Conservation (phyloP, 2,888 invertebrate genomes). For the Melanostoma scalare region DNA sequence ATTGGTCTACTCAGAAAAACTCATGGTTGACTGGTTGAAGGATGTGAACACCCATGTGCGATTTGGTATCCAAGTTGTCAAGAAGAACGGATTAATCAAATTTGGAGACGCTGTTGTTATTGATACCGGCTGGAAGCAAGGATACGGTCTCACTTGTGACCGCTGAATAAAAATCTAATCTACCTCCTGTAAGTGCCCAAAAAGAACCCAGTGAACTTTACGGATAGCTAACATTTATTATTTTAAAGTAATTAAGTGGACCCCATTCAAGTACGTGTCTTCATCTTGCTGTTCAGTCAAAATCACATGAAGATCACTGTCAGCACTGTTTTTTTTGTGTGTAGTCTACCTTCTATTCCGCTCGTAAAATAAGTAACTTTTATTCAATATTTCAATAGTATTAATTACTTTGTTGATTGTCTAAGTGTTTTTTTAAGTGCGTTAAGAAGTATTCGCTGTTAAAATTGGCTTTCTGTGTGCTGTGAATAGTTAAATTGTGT, state of each 20-base stretch:
- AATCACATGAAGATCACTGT: constrained; percentile 41
- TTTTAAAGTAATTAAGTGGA: constrained; percentile 49
- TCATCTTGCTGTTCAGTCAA: constrained; percentile 58
- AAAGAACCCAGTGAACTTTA: constrained; percentile 39
- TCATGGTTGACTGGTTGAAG: constrained; percentile 92
- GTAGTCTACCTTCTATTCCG: too few species aligned
- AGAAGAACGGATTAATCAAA: constrained; percentile 92
- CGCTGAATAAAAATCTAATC: constrained; percentile 79
- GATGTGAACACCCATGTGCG: constrained; percentile 95
- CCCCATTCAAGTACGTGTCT: constrained; percentile 54
- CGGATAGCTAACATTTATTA: constrained; percentile 58
- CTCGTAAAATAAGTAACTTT: too few species aligned
- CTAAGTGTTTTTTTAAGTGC: too few species aligned
- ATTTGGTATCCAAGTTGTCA: constrained; percentile 92
- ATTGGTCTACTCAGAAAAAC: constrained; percentile 89
- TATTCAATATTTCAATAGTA: too few species aligned
- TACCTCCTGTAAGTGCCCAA: constrained; percentile 58
- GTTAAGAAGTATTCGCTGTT: too few species aligned
- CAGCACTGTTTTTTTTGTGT: too few species aligned
- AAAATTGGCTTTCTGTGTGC: too few species aligned
- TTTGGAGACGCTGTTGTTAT: constrained; percentile 94
- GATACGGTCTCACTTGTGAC: constrained; percentile 92
- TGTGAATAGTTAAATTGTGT: too few species aligned
- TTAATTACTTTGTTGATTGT: too few species aligned
- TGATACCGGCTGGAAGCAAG: constrained; percentile 98